Evolutionary conservation across 2,797 vertebrate genomes (phyloP), one percentile per base, ranked within the genome.

Genomic region (Petrocephalus sullivani): DNA sequence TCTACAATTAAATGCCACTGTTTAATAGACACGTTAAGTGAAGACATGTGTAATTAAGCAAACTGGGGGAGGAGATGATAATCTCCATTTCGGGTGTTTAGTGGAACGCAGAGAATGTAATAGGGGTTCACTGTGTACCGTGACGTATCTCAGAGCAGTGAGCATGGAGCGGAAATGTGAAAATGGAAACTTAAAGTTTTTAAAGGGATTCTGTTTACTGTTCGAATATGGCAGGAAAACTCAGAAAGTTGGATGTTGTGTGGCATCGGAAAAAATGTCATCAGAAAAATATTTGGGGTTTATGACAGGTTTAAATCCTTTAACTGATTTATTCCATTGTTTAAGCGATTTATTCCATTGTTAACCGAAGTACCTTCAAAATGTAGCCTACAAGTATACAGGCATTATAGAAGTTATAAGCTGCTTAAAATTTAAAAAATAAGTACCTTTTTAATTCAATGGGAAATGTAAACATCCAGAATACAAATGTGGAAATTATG

Each of bases 151-250:
- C 51, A n/a, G 46, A 86, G 33, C 53, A 46, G 83, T 58, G 33
- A 23, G 46, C 81, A 54, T 21, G 1, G 5, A 51, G 84, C 5
- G n/a, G 64, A 23, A 87, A 85, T 60, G 85, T 46, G 37, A 85
- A 56, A 58, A 85, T 64, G 67, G 56, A 82, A 81, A 87, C 53
- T 57, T 88, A 14, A 84, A 53, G 87, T 87, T 6, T 78, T 51
- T 82, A 61, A 87, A 82, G 53, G 88, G 85, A 51, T 14, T 7
- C 16, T 87, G 54, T 61, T 87, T 46, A 78, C 75, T 82, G 56
- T 57, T 67, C n/a, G 60, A 71, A 87, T 78, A 54, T 56, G 57
- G 61, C 2, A 83, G 46, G 41, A 84, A 21, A 87, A 53, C 16
- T 53, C 7, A 19, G 37, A 61, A 86, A 75, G 83, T 88, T 1